Conservation (phyloP, 2,888 invertebrate genomes). For the Leptinotarsa rubiginosa region DNA sequence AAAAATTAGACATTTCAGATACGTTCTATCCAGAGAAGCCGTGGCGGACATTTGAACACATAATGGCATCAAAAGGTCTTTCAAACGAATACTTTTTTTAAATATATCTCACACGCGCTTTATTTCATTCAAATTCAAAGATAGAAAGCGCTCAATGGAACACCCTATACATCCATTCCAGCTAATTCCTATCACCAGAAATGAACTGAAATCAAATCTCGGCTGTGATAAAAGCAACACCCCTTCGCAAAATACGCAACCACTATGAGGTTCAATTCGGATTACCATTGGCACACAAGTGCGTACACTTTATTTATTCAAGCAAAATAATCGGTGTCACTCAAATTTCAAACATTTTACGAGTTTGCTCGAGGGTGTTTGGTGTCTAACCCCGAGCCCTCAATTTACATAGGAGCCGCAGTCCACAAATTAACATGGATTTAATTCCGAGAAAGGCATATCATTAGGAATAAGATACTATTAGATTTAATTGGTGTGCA, state of each 20-base stretch:
- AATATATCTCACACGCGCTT: too few relatives aligned
- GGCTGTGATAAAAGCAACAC: not conserved
- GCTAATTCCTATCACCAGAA: too few relatives aligned
- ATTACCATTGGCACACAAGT: not conserved
- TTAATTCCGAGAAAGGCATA: constrained; percentile 54
- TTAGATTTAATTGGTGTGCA: constrained; percentile 51
- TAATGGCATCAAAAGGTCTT: too few relatives aligned
- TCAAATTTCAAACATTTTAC: constrained; percentile 27
- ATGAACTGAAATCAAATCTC: not conserved
- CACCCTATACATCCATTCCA: too few relatives aligned
- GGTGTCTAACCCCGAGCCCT: constrained; percentile 48
- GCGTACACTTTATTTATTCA: constrained; percentile 15
- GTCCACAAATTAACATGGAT: constrained; percentile 57
- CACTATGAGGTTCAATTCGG: not conserved
- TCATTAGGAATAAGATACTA: constrained; percentile 55
- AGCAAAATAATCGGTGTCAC: constrained; percentile 18
- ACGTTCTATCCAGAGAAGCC: too few relatives aligned
- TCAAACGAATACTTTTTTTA: too few relatives aligned
- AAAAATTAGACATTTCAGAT: too few relatives aligned
- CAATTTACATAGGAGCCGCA: constrained; percentile 55
- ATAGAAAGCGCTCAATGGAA: too few relatives aligned
- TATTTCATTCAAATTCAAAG: too few relatives aligned
- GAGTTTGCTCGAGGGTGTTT: constrained; percentile 35
- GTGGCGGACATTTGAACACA: too few relatives aligned
- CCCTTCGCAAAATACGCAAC: not conserved